Base-by-base conservation (phyloP, 2,888 invertebrate genomes). In the Eupithecia insigniata region DNA sequence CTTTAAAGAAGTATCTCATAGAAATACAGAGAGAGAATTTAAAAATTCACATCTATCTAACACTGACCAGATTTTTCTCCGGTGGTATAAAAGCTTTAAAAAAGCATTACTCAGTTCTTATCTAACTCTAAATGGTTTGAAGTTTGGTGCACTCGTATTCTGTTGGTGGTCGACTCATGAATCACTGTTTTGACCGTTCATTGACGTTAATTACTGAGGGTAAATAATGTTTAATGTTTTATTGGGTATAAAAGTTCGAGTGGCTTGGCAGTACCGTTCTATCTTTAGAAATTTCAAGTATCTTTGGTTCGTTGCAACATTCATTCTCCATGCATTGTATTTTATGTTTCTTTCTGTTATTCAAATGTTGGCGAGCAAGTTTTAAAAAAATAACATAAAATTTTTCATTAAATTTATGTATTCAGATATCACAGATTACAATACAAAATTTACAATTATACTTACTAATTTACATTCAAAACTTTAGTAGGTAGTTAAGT, bases 351-450 rank as follows among this genome's bases (percentile, higher is more conserved):
- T 46, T 46, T 46, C 2, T 22, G 1, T 3, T 51, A 18, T 22
- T 22, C 51, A 51, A 22, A 51, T 10, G 46, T 43, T 43, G 7
- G n/a, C 2, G n/a, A 5, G n/a, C 18, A 43, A 8, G 10, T 10
- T 51, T 22, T 22, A 2, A 22, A n/a, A 67, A 43, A 30, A 61
- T 64, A 68, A 69, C 61, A 34, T 22, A 32, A 8, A n/a, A 10
- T 5, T 18, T 61, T 51, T 22, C 60, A 22, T 70, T 67, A 51
- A 68, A 62, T 65, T 58, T 2, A 79, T 86, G 83, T 81, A 86
- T 84, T 84, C 85, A 84, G 84, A 88, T 88, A 88, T 88, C 88
- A 88, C 88, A 88, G 88, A 84, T 88, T 89, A 89, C 86, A 86
- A 87, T 90, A 91, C 87, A 89, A 82, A 85, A 89, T 87, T 87